These are phyloP conservation scores for Stenolophus ochropezus DNA, from an alignment of 2,888 invertebrate species.

Conservation along the genomic window DNA sequence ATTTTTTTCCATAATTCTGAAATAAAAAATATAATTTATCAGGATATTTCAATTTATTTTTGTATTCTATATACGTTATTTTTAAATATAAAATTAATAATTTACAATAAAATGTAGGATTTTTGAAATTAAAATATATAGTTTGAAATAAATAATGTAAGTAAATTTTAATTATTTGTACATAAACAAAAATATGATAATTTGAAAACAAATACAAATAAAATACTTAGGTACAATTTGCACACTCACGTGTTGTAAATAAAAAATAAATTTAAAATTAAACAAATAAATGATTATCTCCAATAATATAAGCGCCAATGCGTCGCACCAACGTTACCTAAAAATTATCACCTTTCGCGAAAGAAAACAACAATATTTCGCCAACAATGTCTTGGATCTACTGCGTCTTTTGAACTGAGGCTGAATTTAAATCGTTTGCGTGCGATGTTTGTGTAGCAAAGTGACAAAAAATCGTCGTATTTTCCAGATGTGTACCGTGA, in stretches of 20 bases:
- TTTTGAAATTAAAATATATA: too few species aligned
- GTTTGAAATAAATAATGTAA: too few species aligned
- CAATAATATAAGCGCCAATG: slow-evolving; percentile 12
- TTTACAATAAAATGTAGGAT: too few species aligned
- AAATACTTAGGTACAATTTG: slow-evolving; percentile 29
- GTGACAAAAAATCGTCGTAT: slow-evolving; percentile 49
- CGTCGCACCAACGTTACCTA: not conserved
- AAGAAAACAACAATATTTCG: not conserved
- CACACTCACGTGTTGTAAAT: not conserved
- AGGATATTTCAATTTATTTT: too few species aligned
- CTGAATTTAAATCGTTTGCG: slow-evolving; percentile 45
- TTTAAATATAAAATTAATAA: too few species aligned
- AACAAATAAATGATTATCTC: slow-evolving; percentile 45
- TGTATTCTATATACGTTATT: too few species aligned
- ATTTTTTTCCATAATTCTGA: slow-evolving; percentile 34
- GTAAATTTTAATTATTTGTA: not conserved
- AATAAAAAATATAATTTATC: not conserved
- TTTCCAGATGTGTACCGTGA: slow-evolving; percentile 57
- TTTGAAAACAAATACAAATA: not conserved
- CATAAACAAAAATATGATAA: not conserved
- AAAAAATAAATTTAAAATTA: slow-evolving; percentile 1
- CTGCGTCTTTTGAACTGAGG: not conserved
- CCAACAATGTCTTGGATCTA: slow-evolving; percentile 7
- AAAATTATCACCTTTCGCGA: slow-evolving; percentile 7
- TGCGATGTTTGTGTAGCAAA: slow-evolving; percentile 26